Evolutionary conservation across 2,113 vertebrate genomes (phyloP).

Genomic region (Parus major): DNA sequence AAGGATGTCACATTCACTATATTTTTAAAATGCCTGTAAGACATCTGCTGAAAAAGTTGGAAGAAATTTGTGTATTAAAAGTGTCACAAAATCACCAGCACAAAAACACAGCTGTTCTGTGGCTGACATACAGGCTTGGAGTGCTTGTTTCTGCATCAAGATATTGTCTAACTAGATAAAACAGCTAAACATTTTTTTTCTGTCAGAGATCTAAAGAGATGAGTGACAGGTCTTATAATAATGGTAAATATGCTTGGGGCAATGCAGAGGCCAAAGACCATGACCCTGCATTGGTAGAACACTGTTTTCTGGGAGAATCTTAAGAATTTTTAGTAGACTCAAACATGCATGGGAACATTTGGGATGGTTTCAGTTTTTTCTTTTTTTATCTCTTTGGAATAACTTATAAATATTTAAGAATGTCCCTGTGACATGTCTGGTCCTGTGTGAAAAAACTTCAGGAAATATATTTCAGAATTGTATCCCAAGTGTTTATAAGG

Average conservation of each 20-base stretch:
- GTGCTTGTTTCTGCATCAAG: slow-evolving; percentile 29
- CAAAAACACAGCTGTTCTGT: slow-evolving; percentile 17
- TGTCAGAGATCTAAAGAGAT: slow-evolving; percentile 59
- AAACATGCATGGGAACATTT: slow-evolving; percentile 65
- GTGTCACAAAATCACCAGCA: not conserved
- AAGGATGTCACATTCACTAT: not conserved
- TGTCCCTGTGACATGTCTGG: not conserved
- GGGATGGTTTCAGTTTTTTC: slow-evolving; percentile 1
- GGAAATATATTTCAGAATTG: not conserved
- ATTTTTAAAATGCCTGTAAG: not conserved
- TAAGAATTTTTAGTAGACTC: slow-evolving; percentile 59
- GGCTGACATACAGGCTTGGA: not conserved
- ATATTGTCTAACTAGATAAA: slow-evolving; percentile 55
- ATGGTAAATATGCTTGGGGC: slow-evolving; percentile 67
- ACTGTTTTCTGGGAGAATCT: slow-evolving; percentile 58
- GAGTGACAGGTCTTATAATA: slow-evolving; percentile 68
- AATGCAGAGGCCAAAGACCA: slow-evolving; percentile 57
- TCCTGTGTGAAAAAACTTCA: slow-evolving; percentile 32
- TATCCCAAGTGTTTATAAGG: not conserved
- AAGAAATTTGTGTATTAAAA: not conserved
- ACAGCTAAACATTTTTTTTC: slow-evolving; percentile 39
- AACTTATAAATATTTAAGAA: slow-evolving; percentile 53
- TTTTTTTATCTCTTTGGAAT: slow-evolving; percentile 56
- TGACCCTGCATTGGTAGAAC: slow-evolving; percentile 56
- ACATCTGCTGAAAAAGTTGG: not conserved